Base-by-base conservation (phyloP, 1,140 invertebrate genomes). In the Andrena cerasifolii region DNA sequence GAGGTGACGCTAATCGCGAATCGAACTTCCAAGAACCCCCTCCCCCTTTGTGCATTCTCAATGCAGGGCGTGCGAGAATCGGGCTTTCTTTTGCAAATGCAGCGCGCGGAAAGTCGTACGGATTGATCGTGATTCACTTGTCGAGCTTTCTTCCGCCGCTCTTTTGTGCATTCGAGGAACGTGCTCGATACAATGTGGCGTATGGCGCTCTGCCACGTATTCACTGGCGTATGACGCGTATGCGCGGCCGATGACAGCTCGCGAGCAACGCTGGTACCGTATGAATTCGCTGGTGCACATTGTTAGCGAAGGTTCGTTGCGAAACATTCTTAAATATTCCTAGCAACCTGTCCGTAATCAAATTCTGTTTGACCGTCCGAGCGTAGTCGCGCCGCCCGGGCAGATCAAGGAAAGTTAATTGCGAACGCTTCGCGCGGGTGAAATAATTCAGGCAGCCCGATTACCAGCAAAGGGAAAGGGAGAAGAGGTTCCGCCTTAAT, bases 401-500 rank as follows among this genome's bases (percentile, higher is more conserved):
- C 21, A 8, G 7, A n/a, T 16, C n/a, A 31, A 53, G 24, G 16
- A 26, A 16, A 16, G 5, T n/a, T 65, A 54, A 65, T 65, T 65
- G 36, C 26, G n/a, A 74, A 54, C 36, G 21, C n/a, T 54, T 40
- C 24, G 16, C n/a, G 28, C 14, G 28, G 18, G n/a, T 54, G 28
- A 75, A 75, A 75, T 43, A 75, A 75, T 75, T 75, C 51, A 33
- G 21, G 33, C 31, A 24, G 28, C n/a, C 28, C 28, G 62, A 56
- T 67, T 56, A 26, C 21, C 51, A 7, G 51, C 51, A 33, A 75
- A 56, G 26, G 36, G 33, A 56, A 56, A n/a, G n/a, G 18, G 3
- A 16, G 45, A 56, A 45, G 36, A 43, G 63, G 40, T 31, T 33
- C 24, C 51, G 63, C 12, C 49, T 66, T 75, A 67, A 75, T 56